These are phyloP conservation scores for Eutrigla gurnardus DNA, from an alignment of 2,797 vertebrate species.

Conservation along the genomic window DNA sequence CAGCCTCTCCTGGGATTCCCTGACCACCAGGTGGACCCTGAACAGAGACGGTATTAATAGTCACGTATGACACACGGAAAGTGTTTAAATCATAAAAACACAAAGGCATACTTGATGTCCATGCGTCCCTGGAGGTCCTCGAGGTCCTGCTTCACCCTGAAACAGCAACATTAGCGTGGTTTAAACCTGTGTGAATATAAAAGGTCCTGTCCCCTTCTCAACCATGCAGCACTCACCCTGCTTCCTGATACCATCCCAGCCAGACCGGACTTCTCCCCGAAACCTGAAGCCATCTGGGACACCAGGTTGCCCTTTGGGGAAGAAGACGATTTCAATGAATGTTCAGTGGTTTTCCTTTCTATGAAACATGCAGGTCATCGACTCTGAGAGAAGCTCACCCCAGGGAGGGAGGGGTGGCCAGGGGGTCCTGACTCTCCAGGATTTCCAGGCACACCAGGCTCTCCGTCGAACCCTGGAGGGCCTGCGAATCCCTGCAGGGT, in stretches of 20 bases:
- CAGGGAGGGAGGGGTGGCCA: conserved; percentile 86
- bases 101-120: conserved; percentile 86
- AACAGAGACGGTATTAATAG: neutral
- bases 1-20: conserved; percentile 91
- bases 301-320: conserved; percentile 81
- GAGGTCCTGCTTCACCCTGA: conserved; percentile 92
- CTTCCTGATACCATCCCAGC: conserved; percentile 87
- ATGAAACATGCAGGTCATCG: neutral
- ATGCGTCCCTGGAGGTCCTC: conserved; percentile 89
- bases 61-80: neutral
- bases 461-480: conserved; percentile 92
- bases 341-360: neutral
- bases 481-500: conserved; percentile 88
- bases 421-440: conserved; percentile 91
- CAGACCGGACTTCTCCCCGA: conserved; percentile 89
- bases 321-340: neutral
- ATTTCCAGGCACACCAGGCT: conserved; percentile 95
- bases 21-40: conserved; percentile 90
- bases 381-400: conserved; percentile 76
- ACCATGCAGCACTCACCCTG: conserved; percentile 82
- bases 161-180: conserved; percentile 24
- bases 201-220: too few relatives aligned
- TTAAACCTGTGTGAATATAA: neutral
- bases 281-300: conserved; percentile 91
- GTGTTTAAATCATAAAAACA: neutral